A percentile compares a stretch with the other conserved stretches of the same genome.
Conservation (phyloP, 2,888 invertebrate genomes). For the Barypeithes pellucidus region DNA sequence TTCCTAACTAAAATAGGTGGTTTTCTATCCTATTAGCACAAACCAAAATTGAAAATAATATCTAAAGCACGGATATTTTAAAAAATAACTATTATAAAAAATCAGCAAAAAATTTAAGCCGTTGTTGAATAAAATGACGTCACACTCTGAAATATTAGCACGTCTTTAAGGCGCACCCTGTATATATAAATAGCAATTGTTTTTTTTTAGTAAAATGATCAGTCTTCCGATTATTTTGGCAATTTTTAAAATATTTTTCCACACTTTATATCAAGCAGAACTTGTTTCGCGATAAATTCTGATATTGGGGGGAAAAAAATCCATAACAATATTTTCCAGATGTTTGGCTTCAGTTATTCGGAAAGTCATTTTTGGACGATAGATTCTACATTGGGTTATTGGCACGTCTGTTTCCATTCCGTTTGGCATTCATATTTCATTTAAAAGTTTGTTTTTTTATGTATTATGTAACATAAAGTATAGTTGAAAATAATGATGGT, state of each 20-base stretch:
- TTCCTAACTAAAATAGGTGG: too few species aligned
- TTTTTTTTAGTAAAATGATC: background rate
- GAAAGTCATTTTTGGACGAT: background rate
- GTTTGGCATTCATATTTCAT: background rate
- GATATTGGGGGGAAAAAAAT: constrained; percentile 5
- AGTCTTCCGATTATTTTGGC: background rate
- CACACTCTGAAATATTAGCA: too few species aligned
- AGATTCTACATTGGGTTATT: constrained; percentile 5
- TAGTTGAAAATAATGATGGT: too few species aligned
- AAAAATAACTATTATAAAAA: too few species aligned
- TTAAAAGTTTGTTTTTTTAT: too few species aligned
- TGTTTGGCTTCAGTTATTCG: constrained; percentile 12
- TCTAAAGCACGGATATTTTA: too few species aligned
- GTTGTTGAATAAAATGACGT: too few species aligned
- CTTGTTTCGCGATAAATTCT: background rate
- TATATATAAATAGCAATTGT: background rate
- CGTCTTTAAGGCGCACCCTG: too few species aligned
- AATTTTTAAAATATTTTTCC: background rate
- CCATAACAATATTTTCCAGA: constrained; percentile 21
- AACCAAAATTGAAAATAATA: too few species aligned
- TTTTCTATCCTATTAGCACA: too few species aligned
- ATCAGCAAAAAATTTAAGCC: too few species aligned
- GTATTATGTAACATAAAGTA: too few species aligned
- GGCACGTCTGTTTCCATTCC: background rate
- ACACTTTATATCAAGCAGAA: background rate